Evolutionary conservation across 2,888 invertebrate genomes (phyloP), one percentile per base, ranked within the genome.

Genomic region (Pollenia griseotomentosa): DNA sequence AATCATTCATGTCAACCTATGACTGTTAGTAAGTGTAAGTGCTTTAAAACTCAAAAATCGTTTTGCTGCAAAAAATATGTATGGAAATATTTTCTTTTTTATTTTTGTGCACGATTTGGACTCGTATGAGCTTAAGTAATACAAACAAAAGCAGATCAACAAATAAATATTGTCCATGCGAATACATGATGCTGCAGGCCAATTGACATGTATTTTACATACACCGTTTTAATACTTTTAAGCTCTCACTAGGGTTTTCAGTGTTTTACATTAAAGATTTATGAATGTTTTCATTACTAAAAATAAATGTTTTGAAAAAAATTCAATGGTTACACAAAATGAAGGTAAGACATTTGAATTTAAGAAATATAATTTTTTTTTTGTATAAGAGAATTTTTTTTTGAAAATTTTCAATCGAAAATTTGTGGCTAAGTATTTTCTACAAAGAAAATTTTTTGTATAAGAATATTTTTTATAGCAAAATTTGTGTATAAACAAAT

Each of bases 21-120:
- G 59, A 12, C 16, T 63, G 19, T n/a, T n/a, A n/a, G n/a, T n/a
- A n/a, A 51, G 40, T 7, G 71, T 51, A 33, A n/a, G 33, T 42
- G 42, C 51, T 73, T 85, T 40, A 14, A 61, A 81, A 85, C 81
- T 71, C 85, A 48, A 40, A 78, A 59, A 85, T 77, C 85, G 85
- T 78, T 77, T 81, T 81, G 59, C 68, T 81, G 81, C 85, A 85
- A 12, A 55, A 33, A 33, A 6, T 33, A 33, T 33, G 33, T 33
- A 23, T 80, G 80, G 61, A 44, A 44, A 70, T 80, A 80, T 68
- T 23, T 40, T 40, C 1, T 23, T 10, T 6, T 33, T 33, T 33
- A 6, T 33, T 71, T 85, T 71, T 71, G 71, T 14, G 46, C 70
- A 53, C 53, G 53, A 16, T 46, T 68, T 74, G 11, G 10, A 51